phyloP scores from a whole-genome alignment of 2,113 vertebrate species.

The Notothenia rossii region DNA sequence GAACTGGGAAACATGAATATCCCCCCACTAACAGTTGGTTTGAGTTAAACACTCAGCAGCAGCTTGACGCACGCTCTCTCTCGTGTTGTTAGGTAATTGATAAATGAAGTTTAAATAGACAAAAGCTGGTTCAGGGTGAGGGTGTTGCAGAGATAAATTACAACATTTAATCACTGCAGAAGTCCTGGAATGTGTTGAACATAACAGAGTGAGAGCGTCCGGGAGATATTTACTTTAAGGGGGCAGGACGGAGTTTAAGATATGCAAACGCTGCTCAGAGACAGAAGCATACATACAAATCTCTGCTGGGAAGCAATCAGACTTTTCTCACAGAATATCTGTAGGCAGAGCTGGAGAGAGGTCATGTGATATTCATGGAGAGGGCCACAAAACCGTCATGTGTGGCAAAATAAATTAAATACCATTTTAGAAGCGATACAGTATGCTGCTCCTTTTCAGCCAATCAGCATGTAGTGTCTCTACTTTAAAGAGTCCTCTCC shows the following conservation, averaged over 20 bases:
- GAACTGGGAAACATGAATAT: no score
- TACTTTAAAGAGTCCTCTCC: no score
- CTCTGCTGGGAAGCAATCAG: neutral
- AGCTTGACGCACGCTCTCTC: neutral
- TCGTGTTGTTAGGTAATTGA: conserved; percentile 12
- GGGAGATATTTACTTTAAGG: conserved; percentile 42
- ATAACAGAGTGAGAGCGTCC: conserved; percentile 18
- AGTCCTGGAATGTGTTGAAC: conserved; percentile 37
- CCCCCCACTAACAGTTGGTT: neutral
- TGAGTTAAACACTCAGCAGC: no score
- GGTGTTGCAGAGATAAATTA: neutral
- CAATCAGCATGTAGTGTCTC: no score
- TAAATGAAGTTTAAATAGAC: conserved; percentile 11
- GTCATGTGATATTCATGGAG: no score
- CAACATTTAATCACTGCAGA: conserved; percentile 15
- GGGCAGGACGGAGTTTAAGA: conserved; percentile 1
- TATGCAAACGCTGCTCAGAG: neutral
- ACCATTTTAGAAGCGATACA: no score
- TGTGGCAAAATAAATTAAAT: no score
- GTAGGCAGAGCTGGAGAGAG: no score
- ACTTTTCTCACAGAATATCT: neutral
- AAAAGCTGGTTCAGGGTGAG: neutral
- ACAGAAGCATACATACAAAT: no score
- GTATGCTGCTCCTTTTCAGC: no score
- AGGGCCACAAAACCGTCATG: no score